Base-by-base conservation (phyloP, 2,113 vertebrate species). In the Columba janthina region DNA sequence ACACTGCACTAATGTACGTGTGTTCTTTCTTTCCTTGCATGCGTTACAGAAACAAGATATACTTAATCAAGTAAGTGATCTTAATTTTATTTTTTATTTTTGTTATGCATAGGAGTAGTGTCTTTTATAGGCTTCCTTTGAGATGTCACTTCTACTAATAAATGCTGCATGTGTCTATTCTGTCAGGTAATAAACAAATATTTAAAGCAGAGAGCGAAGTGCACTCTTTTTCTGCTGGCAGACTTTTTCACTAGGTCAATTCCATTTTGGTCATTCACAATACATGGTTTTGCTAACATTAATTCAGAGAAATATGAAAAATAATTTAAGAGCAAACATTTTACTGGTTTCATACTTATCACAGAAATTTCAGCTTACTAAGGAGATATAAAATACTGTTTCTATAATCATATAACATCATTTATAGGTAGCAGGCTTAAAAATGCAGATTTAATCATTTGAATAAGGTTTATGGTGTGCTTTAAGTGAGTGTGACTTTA, bases 11-110 rank as follows among this genome's bases (percentile, higher is more conserved):
- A 98, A 98, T 56, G 4, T 84, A 58, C 84, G 54, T 97, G 42
- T 97, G 91, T 96, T 79, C 82, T 95, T 95, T 97, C 92, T 98
- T 98, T 98, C 70, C 90, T 97, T 98, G 93, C 97, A 98, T 98
- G 98, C 97, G 54, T 70, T 95, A 44, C 96, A 99, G 99, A 99
- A 99, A 97, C 99, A 99, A 97, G 99, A 99, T 93, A 99, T 99
- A 97, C 99, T 99, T 98, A 99, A 98, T 91, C 99, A 99, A 98
- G 99, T 99, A 99, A 98, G 98, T 96, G 97, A 80, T 89, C 82
- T 91, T 97, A 94, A 89, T 97, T 96, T 85, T 95, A 96, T 88
- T 73, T 73, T 67, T 64, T 26, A 22, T 67, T 85, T 96, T 54
- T 96, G 34, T 70, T 92, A 40, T 94, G 31, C 77, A 9, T 48